phyloP scores from a whole-genome alignment of 2,797 vertebrate species.

The Coregonus sp. region DNA sequence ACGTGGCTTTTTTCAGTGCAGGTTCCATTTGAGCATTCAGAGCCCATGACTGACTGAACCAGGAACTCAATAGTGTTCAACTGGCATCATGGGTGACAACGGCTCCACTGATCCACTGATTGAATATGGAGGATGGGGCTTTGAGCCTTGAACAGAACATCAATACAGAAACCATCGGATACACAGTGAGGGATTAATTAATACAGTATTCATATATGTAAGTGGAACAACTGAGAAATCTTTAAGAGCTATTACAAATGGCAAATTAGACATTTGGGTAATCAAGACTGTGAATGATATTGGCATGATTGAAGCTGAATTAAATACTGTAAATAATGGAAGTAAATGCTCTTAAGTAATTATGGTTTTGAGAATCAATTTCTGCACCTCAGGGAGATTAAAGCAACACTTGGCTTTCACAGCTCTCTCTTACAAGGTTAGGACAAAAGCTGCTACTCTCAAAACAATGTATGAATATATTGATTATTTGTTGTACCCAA shows the following conservation, averaged over 20 bases:
- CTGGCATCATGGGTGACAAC: constrained; percentile 43
- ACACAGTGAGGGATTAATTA: neutral
- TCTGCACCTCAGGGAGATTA: constrained; percentile 11
- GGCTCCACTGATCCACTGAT: constrained; percentile 27
- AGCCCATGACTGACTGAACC: constrained; percentile 34
- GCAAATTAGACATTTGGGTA: constrained; percentile 39
- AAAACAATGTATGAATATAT: constrained; percentile 30
- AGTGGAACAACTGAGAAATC: constrained; percentile 17
- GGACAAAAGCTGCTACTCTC: constrained; percentile 12
- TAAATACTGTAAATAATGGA: constrained; percentile 19
- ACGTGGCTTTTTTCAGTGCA: constrained; percentile 24
- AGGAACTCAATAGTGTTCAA: constrained; percentile 56
- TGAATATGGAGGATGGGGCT: constrained; percentile 25
- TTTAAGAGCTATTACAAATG: constrained; percentile 34
- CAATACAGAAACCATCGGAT: constrained; percentile 23
- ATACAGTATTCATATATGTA: constrained; percentile 3
- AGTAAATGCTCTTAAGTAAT: constrained; percentile 22
- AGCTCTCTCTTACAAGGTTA: neutral
- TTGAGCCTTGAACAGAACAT: constrained; percentile 24
- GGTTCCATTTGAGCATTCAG: constrained; percentile 35
- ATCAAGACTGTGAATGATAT: constrained; percentile 34
- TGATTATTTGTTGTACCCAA: constrained; percentile 36
- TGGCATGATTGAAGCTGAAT: constrained; percentile 28
- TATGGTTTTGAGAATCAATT: constrained; percentile 31
- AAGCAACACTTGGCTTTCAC: constrained; percentile 13